These are phyloP conservation scores for Hyalella azteca DNA, from an alignment of 2,888 invertebrate species.

Conservation along the genomic window DNA sequence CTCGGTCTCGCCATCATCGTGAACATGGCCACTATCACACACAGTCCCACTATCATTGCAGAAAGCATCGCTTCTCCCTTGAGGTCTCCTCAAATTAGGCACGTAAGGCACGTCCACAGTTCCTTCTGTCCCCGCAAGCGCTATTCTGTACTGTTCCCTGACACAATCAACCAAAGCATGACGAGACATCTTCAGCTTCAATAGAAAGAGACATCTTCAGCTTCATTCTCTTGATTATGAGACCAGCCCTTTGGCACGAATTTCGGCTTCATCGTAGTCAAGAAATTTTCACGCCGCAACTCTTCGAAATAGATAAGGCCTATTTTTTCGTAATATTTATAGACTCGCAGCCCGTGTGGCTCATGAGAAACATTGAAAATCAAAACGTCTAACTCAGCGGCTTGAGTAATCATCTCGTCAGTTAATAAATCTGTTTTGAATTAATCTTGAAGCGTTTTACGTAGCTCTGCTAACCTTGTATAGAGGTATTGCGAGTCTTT, in stretches of 20 bases:
- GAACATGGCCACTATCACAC: too few relatives aligned
- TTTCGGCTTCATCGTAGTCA: slow-evolving; percentile 74
- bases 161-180: slow-evolving; percentile 41
- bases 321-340: slow-evolving; percentile 64
- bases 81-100: slow-evolving; percentile 4
- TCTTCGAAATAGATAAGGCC: slow-evolving; percentile 74
- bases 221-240: slow-evolving; percentile 70
- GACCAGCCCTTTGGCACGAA: slow-evolving; percentile 78
- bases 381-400: slow-evolving; percentile 65
- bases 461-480: slow-evolving; percentile 66
- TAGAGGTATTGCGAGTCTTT: slow-evolving; percentile 66
- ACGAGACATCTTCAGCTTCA: too few relatives aligned
- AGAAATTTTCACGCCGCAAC: slow-evolving; percentile 78
- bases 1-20: too few relatives aligned
- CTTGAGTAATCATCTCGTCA: slow-evolving; percentile 66
- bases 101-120: slow-evolving; percentile 45
- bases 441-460: slow-evolving; percentile 66
- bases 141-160: slow-evolving; percentile 42
- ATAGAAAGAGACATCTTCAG: too few relatives aligned
- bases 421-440: slow-evolving; percentile 66
- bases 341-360: slow-evolving; percentile 63
- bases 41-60: too few relatives aligned
- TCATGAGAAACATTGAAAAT: slow-evolving; percentile 61
- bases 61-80: too few relatives aligned
- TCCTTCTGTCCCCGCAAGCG: slow-evolving; percentile 49